Base-by-base conservation (phyloP, 1,140 invertebrate genomes). In the Ceratosolen solmsi region DNA sequence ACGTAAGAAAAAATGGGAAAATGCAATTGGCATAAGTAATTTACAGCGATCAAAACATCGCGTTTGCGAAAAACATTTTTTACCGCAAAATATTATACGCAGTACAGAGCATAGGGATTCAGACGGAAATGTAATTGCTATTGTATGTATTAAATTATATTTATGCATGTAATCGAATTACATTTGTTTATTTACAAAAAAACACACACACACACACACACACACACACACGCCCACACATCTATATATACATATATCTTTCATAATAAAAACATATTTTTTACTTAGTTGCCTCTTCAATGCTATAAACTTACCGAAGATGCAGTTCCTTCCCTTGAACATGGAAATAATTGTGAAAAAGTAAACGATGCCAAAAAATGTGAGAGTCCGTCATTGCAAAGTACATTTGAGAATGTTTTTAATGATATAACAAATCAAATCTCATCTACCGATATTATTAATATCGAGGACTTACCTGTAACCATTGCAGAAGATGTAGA, bases 301-400 rank as follows among this genome's bases (percentile, higher is more conserved):
- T 65, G 60, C 11, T 65, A 65, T 22, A 65, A 65, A 8, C 60
- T 65, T 36, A 65, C 60, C 17, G 60, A 65, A 25, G 30, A 36
- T 36, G 60, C 60, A 17, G 30, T 65, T 17, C 60, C 60, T 17
- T 65, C 60, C 20, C 33, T 65, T 17, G 9, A 20, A 9, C 60
- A 65, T 65, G 60, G 60, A 65, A 65, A 65, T 36, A 65, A 65
- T 65, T 65, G 60, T 65, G 30, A 65, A 22, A 65, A 65, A 36
- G 30, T 65, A 36, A 30, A 33, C 30, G 30, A 33, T 33, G 58
- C 1, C 11, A 4, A 65, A 65, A 65, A 36, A 65, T 17, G 30
- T 20, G 33, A 33, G 9, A 0, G 27, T 20, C 8, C 36, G 2
- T 20, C 17, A 17, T 36, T 30, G 17, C 30, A 65, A 36, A 65